These are phyloP conservation scores for Leptobrachium ailaonicum DNA, from an alignment of 2,113 vertebrate genomes.

Conservation along the genomic window DNA sequence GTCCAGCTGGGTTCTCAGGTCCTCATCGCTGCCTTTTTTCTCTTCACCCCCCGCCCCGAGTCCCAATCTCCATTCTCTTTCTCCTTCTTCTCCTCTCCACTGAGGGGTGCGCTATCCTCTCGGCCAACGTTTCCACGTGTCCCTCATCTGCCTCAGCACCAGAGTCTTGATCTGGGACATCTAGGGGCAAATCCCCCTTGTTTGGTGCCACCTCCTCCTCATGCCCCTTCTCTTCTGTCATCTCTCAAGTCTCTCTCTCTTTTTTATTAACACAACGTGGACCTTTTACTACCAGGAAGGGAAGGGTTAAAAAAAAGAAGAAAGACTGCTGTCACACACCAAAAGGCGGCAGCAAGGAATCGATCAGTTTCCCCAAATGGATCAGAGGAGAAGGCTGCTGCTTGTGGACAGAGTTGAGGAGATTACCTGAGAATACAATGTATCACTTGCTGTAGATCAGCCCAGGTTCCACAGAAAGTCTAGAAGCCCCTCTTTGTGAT, in stretches of 20 bases:
- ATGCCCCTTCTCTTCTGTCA: background rate
- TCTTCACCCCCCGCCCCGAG: too few species aligned
- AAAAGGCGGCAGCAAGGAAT: background rate
- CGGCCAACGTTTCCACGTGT: too few species aligned
- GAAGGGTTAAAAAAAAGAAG: background rate
- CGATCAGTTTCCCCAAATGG: background rate
- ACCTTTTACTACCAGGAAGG: background rate
- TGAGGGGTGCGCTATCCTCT: constrained; percentile 18
- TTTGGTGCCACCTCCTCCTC: background rate
- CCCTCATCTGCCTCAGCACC: background rate
- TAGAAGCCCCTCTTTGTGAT: background rate
- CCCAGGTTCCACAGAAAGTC: background rate
- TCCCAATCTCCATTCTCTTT: background rate
- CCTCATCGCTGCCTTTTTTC: fast-evolving
- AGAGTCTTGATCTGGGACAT: fast-evolving
- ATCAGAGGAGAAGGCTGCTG: background rate
- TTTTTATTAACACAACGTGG: too few species aligned
- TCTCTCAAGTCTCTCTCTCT: fast-evolving
- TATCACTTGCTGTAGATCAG: background rate
- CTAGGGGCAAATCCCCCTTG: background rate
- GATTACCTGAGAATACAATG: constrained; percentile 3
- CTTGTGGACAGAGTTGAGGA: background rate
- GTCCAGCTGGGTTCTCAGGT: background rate
- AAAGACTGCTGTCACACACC: background rate
- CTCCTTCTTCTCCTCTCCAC: constrained; percentile 23